Evolutionary conservation across 2,113 vertebrate genomes (phyloP).

Genomic region (Tympanuchus pallidicinctus): DNA sequence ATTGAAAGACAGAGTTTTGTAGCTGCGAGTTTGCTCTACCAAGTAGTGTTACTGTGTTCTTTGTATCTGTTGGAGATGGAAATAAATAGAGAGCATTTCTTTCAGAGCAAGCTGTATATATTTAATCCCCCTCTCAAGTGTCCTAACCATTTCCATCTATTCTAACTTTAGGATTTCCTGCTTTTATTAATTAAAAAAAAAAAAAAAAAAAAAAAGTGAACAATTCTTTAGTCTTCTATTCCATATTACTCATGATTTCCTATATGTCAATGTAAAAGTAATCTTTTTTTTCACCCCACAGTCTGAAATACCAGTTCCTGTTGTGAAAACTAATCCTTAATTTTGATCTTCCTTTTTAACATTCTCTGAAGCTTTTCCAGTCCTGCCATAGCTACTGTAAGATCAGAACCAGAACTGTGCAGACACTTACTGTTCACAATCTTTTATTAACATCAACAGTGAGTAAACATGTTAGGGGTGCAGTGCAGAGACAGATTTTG

Average conservation of each 20-base stretch:
- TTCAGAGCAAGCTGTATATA: neutral
- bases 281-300: neutral
- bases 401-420: neutral
- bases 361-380: neutral
- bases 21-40: no score
- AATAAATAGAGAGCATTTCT: no score
- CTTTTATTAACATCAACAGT: neutral
- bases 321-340: neutral
- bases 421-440: neutral
- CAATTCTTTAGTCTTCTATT: neutral
- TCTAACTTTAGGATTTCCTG: neutral
- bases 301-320: neutral
- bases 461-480: neutral
- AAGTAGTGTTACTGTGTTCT: no score
- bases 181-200: neutral
- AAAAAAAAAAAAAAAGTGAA: neutral
- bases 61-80: no score
- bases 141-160: neutral
- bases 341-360: neutral
- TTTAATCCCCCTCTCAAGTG: neutral
- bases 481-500: neutral
- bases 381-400: neutral
- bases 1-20: no score
- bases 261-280: neutral
- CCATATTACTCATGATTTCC: neutral